Evolutionary conservation across 2,888 invertebrate genomes (phyloP).

Genomic region (Choreutis nemorana): DNA sequence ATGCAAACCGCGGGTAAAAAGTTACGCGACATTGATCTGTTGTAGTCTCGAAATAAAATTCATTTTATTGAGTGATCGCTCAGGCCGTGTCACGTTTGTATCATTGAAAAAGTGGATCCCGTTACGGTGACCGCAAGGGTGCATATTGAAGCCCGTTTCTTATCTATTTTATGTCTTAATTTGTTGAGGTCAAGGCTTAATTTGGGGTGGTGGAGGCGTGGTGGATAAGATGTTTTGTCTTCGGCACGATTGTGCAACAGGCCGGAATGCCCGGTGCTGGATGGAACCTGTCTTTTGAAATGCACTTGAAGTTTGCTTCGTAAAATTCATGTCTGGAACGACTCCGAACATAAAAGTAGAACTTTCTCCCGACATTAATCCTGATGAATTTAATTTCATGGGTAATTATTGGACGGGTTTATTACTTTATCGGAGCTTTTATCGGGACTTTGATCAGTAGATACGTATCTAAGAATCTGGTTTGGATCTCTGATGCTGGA

Average conservation of each 20-base stretch:
- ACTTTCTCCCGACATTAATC: not conserved
- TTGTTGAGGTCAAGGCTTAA: conserved; percentile 26
- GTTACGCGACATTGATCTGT: conserved; percentile 50
- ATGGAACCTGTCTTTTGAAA: conserved; percentile 49
- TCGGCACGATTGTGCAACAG: conserved; percentile 18
- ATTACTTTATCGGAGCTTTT: too few species aligned
- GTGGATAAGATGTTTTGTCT: conserved; percentile 21
- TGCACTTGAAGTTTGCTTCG: conserved; percentile 41
- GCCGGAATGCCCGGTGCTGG: conserved; percentile 47
- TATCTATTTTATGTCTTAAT: conserved; percentile 33
- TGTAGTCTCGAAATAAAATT: conserved; percentile 46
- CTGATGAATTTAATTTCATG: conserved; percentile 13
- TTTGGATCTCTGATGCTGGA: too few species aligned
- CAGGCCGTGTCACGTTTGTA: conserved; percentile 50
- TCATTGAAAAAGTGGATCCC: conserved; percentile 34
- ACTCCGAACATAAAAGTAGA: conserved; percentile 10
- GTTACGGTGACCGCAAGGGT: conserved; percentile 34
- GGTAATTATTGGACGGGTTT: too few species aligned
- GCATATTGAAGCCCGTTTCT: conserved; percentile 19
- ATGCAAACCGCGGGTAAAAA: conserved; percentile 29
- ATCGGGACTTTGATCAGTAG: too few species aligned
- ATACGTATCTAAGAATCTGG: too few species aligned
- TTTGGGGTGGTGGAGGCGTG: conserved; percentile 18
- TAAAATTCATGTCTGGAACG: conserved; percentile 43
- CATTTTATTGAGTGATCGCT: conserved; percentile 55